These are phyloP conservation scores for Haliaeetus leucogaster DNA, from an alignment of 2,113 vertebrate species.

Conservation along the genomic window DNA sequence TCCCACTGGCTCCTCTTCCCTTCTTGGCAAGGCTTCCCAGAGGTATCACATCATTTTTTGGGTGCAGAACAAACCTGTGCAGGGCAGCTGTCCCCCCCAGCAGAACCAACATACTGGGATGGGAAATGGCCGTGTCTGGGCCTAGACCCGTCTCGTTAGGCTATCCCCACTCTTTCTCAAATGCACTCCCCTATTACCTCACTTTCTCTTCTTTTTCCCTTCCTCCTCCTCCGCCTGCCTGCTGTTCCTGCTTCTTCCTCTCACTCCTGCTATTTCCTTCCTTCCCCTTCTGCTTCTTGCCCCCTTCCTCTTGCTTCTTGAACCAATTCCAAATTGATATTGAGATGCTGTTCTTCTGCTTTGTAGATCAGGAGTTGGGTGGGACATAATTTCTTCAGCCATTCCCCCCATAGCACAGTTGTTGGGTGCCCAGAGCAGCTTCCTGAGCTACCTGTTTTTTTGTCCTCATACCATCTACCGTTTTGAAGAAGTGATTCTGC, in stretches of 20 bases:
- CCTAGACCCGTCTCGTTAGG: background rate
- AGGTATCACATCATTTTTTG: background rate
- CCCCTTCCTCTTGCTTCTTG: background rate
- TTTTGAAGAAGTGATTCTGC: background rate
- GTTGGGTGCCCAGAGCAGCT: background rate
- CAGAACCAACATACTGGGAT: background rate
- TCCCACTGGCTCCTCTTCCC: background rate
- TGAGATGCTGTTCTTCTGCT: background rate
- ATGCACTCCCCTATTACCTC: background rate
- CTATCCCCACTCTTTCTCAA: background rate
- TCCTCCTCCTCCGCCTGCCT: background rate
- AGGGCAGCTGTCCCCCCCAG: background rate
- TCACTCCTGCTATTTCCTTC: background rate
- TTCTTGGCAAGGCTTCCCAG: background rate
- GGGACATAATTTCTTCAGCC: background rate
- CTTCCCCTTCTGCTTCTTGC: background rate
- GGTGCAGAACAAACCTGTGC: background rate
- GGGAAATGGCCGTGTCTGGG: background rate
- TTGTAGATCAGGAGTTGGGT: background rate
- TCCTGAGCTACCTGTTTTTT: background rate
- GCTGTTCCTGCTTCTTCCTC: background rate
- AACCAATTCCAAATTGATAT: background rate
- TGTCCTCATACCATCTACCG: background rate
- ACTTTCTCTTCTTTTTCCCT: background rate
- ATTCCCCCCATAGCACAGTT: background rate